Conservation (phyloP, 2,888 invertebrate genomes). For the Ganaspis brasiliensis region DNA sequence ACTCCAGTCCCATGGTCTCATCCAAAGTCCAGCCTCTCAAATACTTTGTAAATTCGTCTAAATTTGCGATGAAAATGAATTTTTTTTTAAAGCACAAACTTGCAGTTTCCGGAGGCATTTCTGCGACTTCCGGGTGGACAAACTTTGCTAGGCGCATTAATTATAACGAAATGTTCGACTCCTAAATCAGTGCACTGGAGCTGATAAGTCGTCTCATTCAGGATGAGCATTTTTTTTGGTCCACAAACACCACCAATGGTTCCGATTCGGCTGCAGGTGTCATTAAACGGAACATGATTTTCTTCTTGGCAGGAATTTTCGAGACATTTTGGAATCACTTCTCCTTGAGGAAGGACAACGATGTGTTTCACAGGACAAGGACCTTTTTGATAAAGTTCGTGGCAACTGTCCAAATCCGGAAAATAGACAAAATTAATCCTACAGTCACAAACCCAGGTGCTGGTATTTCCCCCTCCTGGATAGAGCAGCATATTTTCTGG, state of each 20-base stretch:
- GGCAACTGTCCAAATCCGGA: slow-evolving; percentile 84
- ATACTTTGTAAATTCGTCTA: not conserved
- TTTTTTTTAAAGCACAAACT: slow-evolving; percentile 12
- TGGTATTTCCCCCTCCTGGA: slow-evolving; percentile 84
- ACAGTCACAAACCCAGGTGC: slow-evolving; percentile 85
- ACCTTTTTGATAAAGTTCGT: slow-evolving; percentile 85
- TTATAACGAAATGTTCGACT: slow-evolving; percentile 64
- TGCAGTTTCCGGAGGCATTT: slow-evolving; percentile 68
- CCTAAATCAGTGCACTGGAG: slow-evolving; percentile 82
- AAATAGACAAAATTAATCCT: slow-evolving; percentile 82
- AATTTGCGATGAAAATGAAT: not conserved
- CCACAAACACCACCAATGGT: slow-evolving; percentile 81
- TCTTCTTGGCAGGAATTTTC: slow-evolving; percentile 84
- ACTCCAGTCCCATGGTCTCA: too few species aligned
- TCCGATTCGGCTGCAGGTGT: slow-evolving; percentile 81
- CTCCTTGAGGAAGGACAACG: slow-evolving; percentile 82
- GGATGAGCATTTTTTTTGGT: slow-evolving; percentile 81
- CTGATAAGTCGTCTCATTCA: slow-evolving; percentile 84
- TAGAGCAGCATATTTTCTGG: slow-evolving; percentile 85
- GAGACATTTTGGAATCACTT: slow-evolving; percentile 84
- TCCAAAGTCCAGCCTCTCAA: not conserved
- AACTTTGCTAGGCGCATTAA: slow-evolving; percentile 61
- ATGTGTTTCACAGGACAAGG: slow-evolving; percentile 84
- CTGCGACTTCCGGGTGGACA: slow-evolving; percentile 72
- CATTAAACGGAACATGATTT: slow-evolving; percentile 81